A percentile compares a stretch with the other conserved stretches of the same genome.
These are phyloP conservation scores for Setophaga petechia DNA, from an alignment of 2,113 vertebrate species.

Conservation along the genomic window DNA sequence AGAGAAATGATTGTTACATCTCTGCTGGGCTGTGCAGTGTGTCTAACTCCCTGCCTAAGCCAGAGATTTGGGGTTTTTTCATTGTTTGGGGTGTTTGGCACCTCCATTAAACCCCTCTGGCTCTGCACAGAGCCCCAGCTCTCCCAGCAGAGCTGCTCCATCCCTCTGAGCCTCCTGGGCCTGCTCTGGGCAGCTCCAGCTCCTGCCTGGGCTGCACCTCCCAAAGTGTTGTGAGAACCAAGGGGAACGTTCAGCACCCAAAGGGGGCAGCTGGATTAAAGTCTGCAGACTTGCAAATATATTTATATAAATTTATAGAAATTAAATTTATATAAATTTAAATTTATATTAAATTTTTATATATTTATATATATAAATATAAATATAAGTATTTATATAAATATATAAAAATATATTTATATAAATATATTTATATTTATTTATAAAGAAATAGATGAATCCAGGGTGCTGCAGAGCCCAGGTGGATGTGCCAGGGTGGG, in stretches of 20 bases:
- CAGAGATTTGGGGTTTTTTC: neutral
- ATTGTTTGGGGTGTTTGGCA: neutral
- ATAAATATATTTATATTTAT: too few relatives aligned
- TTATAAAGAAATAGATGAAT: too few relatives aligned
- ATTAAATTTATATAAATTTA: too few relatives aligned
- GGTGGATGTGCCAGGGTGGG: neutral
- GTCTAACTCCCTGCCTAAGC: neutral
- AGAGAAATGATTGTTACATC: neutral
- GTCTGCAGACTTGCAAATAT: neutral
- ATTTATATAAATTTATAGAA: too few relatives aligned
- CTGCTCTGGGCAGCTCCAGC: neutral
- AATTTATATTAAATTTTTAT: too few relatives aligned
- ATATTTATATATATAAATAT: too few relatives aligned
- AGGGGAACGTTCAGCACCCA: neutral
- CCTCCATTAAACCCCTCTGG: neutral
- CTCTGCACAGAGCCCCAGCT: neutral
- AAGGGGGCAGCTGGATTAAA: neutral
- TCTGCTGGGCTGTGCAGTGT: neutral
- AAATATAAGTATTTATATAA: too few relatives aligned
- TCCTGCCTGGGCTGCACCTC: neutral
- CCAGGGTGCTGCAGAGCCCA: neutral
- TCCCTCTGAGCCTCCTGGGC: neutral
- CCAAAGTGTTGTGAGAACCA: neutral
- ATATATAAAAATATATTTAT: too few relatives aligned
- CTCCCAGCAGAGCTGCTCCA: neutral